These are phyloP conservation scores for Chrysopa pallens DNA, from an alignment of 1,140 invertebrate genomes.

Conservation along the genomic window DNA sequence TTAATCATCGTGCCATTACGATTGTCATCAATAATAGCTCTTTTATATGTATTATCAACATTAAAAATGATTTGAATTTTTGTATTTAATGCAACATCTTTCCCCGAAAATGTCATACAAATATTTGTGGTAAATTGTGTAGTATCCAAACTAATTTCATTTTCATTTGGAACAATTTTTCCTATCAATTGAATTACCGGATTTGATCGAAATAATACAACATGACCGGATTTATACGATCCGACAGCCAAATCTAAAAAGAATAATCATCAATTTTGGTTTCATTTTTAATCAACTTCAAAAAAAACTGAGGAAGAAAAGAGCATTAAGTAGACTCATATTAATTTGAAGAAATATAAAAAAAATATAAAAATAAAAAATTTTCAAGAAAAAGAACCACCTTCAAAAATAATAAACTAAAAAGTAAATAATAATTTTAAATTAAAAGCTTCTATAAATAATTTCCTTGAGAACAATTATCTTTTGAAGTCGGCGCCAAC, in stretches of 20 bases:
- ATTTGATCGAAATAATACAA: conserved; percentile 20
- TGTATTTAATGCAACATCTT: conserved; percentile 9
- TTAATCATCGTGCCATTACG: conserved; percentile 7
- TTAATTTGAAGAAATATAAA: neutral
- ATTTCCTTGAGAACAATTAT: no score
- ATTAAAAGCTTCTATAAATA: no score
- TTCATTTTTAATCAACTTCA: no score
- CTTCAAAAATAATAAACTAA: neutral
- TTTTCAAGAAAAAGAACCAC: neutral
- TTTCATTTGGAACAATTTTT: conserved; percentile 4
- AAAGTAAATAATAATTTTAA: no score
- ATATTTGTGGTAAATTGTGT: conserved; percentile 15
- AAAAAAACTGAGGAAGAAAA: neutral
- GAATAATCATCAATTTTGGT: conserved; percentile 4
- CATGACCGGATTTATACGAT: conserved; percentile 27
- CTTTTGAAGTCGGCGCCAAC: no score
- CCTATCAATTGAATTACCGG: conserved; percentile 16
- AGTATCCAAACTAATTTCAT: conserved; percentile 12
- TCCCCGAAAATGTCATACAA: conserved; percentile 14
- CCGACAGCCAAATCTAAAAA: conserved; percentile 27
- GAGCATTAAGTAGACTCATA: neutral
- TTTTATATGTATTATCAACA: conserved; percentile 2
- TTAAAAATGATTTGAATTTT: conserved; percentile 8
- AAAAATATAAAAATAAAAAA: neutral
- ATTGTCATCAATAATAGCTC: conserved; percentile 8